Conservation (phyloP, 2,888 invertebrate genomes). For the Rhingia campestris region DNA sequence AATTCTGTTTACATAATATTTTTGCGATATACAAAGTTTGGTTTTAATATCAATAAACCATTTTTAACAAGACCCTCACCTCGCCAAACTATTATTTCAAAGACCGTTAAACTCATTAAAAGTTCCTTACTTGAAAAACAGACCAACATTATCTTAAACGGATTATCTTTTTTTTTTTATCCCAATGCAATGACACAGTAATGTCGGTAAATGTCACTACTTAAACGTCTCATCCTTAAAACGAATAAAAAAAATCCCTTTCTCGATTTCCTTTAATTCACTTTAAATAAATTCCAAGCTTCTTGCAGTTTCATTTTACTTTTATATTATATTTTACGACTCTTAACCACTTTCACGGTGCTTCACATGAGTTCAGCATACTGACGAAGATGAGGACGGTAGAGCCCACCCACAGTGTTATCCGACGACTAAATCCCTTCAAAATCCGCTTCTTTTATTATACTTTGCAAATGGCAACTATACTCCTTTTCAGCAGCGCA, state of each 20-base stretch:
- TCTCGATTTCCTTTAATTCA: not conserved
- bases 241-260: not conserved
- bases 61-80: too few relatives aligned
- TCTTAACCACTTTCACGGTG: conserved; percentile 28
- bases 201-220: too few relatives aligned
- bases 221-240: too few relatives aligned
- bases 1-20: too few relatives aligned
- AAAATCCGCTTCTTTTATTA: conserved; percentile 42
- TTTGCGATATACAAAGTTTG: too few relatives aligned
- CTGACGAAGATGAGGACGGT: not conserved
- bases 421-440: conserved; percentile 46
- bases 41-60: too few relatives aligned
- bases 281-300: conserved; percentile 30
- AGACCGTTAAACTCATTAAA: too few relatives aligned
- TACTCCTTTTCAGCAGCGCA: conserved; percentile 1
- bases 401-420: not conserved
- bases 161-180: too few relatives aligned
- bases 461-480: conserved; percentile 16
- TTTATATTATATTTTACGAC: conserved; percentile 53
- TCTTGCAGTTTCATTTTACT: not conserved
- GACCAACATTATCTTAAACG: too few relatives aligned
- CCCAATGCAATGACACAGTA: too few relatives aligned
- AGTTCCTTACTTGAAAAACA: too few relatives aligned
- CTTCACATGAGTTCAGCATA: conserved; percentile 1
- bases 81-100: too few relatives aligned